Evolutionary conservation across 2,797 vertebrate species (phyloP).

Genomic region (Diceros bicornis): DNA sequence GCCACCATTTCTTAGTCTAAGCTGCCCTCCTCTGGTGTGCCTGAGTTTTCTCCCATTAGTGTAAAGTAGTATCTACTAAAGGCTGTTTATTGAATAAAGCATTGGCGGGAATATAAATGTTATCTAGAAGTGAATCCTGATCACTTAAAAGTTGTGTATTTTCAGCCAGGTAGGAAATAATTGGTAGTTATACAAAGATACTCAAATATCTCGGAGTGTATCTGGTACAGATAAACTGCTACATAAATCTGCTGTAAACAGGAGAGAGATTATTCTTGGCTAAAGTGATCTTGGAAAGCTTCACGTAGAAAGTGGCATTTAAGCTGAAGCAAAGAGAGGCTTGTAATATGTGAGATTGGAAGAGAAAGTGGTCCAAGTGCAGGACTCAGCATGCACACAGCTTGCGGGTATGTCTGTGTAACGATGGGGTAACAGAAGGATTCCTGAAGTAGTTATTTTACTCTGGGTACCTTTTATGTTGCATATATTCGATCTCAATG

Average conservation of each 20-base stretch:
- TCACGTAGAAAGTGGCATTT: slow-evolving; percentile 35
- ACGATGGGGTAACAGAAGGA: neutral
- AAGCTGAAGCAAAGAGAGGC: slow-evolving; percentile 12
- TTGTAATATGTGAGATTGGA: slow-evolving; percentile 3
- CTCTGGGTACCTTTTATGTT: slow-evolving; percentile 22
- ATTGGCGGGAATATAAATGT: neutral
- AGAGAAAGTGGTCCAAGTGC: slow-evolving; percentile 46
- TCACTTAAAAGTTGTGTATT: slow-evolving; percentile 23
- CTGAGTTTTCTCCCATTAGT: neutral
- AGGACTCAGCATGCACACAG: neutral
- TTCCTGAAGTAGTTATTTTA: slow-evolving; percentile 33
- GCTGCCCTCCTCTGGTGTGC: neutral
- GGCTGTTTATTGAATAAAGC: neutral
- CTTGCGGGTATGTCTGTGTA: neutral
- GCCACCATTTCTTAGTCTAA: neutral
- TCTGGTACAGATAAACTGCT: slow-evolving; percentile 23
- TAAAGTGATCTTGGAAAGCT: slow-evolving; percentile 36
- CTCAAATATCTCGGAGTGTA: neutral
- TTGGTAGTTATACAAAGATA: neutral
- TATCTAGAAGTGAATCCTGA: neutral
- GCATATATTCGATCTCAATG: slow-evolving; percentile 24
- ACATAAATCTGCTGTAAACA: slow-evolving; percentile 14
- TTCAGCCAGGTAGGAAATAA: slow-evolving; percentile 4
- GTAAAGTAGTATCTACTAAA: slow-evolving; percentile 2
- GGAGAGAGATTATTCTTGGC: slow-evolving; percentile 66